Conservation (phyloP, 2,113 vertebrate species). For the Prunella fulvescens region DNA sequence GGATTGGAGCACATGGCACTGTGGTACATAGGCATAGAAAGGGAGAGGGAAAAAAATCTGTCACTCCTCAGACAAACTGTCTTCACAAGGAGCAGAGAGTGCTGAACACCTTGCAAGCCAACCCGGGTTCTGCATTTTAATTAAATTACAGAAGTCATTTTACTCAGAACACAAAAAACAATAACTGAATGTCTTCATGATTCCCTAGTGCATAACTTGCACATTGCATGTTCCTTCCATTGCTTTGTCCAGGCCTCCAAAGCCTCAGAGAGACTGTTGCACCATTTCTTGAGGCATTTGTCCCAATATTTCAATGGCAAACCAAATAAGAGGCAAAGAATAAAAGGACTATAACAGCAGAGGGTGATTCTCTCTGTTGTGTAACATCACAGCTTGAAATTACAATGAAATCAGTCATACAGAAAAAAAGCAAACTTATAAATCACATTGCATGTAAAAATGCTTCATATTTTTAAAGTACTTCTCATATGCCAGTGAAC, state of each 20-base stretch:
- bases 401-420: constrained; percentile 25
- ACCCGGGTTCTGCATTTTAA: background rate
- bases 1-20: background rate
- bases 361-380: constrained; percentile 40
- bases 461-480: background rate
- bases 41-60: background rate
- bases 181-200: constrained; percentile 29
- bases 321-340: constrained; percentile 15
- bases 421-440: constrained; percentile 14
- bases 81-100: background rate
- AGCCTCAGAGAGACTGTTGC: constrained; percentile 33
- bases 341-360: constrained; percentile 14
- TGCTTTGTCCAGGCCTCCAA: constrained; percentile 46
- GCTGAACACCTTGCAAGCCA: background rate
- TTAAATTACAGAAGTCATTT: constrained; percentile 8
- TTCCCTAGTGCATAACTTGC: constrained; percentile 44
- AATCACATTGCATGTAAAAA: constrained; percentile 28
- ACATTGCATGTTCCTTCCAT: constrained; percentile 27
- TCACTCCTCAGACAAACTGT: background rate
- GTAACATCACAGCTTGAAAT: constrained; percentile 59
- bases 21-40: background rate
- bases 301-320: constrained; percentile 40
- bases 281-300: constrained; percentile 58
- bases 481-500: background rate
- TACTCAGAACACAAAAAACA: constrained; percentile 25